Base-by-base conservation (phyloP, 2,113 vertebrate genomes). In the Arvicanthis niloticus region DNA sequence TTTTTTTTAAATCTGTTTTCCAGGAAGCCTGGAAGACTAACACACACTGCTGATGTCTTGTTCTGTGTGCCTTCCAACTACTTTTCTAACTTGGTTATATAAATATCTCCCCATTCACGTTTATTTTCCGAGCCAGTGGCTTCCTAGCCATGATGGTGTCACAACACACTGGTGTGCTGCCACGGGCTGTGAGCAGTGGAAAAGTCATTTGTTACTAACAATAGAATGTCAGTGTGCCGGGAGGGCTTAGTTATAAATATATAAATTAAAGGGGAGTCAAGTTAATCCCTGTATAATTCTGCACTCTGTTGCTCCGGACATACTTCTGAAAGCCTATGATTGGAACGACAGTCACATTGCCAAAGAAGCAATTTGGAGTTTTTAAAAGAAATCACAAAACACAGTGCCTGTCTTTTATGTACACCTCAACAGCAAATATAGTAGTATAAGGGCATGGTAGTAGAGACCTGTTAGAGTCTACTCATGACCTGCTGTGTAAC, bases 201-300 rank as follows among this genome's bases (percentile, higher is more conserved):
- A 48, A 73, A 65, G 84, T 75, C 92, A 65, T 92, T 48, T 58
- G 80, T 95, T 70, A 58, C 94, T 67, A 92, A 95, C 65, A 80
- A 58, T 53, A 80, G 78, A 75, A 16, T 92, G 34, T 76, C 51
- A 5, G 68, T 77, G 73, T 90, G 68, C 85, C 34, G 60, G 53
- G n/a, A n/a, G 0, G 65, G 73, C 58, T 91, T 84, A 51, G 31
- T 94, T 95, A 72, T n/a, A 75, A 75, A 88, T 70, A 51, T 42
- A 86, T 51, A 75, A 70, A 86, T 88, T 65, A 91, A 80, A 95
- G 40, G 91, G 90, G 82, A 93, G 19, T 72, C 77, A 67, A 62
- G 75, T 53, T 42, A 70, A 88, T 82, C 56, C 34, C 80, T 4
- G 0, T 40, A n/a, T 88, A 88, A 17, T 34, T 42, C 82, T 53